Base-by-base conservation (phyloP, 2,797 vertebrate genomes). In the Kryptolebias ocellatus region DNA sequence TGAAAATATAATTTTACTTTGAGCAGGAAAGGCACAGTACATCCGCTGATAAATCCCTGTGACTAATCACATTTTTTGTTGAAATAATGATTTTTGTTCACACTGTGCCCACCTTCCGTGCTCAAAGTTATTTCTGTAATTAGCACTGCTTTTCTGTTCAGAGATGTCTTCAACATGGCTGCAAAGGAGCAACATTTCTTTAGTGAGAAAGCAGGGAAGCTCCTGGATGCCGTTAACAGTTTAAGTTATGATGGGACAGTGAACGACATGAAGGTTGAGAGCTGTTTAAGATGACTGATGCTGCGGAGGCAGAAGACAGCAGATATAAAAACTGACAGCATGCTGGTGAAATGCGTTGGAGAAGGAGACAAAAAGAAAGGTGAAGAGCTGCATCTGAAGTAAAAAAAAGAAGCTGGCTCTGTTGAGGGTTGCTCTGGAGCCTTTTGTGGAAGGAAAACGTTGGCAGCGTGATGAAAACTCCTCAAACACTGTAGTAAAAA, bases 281-380 rank as follows among this genome's bases (percentile, higher is more conserved):
- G 37, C 51, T 76, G 58, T 67, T 84, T 64, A 67, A 74, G 34
- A 74, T 68, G 59, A 66, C 62, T 20, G 69, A 70, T 1, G 0
- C 1, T 39, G 52, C 61, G 70, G 67, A 74, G 45, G 27, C 51
- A 15, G 9, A 44, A 44, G 72, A 59, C 11, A 7, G 42, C 1
- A 42, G 17, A 44, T 12, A 72, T 61, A n/a, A 20, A 76, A 39
- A 45, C 4, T 0, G n/a, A 72, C 6, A 57, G 31, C 46, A 42
- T 0, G 0, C 17, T 46, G 58, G 3, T 52, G 1, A 4, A 50
- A 50, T 62, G 24, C 18, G 34, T 45, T 2, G 7, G 55, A n/a
- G 28, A n/a, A 70, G 24, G 28, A n/a, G 4, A 17, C 28, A 50
- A 49, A 45, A 28, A 34, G 45, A 49, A n/a, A 60, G 1, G 7